Evolutionary conservation across 2,888 invertebrate species (phyloP).

Genomic region (Eupithecia inturbata): DNA sequence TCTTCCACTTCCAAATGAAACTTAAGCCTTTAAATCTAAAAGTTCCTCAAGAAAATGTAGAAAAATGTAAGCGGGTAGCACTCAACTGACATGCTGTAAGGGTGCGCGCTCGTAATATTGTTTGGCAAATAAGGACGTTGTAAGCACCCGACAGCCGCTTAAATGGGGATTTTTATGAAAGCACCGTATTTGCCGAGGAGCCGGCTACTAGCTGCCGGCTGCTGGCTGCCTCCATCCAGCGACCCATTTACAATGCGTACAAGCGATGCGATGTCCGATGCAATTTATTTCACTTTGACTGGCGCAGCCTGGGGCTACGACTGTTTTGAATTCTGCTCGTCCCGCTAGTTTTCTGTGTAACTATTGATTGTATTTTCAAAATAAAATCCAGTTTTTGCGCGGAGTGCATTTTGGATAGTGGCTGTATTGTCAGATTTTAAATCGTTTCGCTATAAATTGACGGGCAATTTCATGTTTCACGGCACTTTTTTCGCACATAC

Average conservation of each 20-base stretch:
- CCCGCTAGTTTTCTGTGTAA: slow-evolving; percentile 37
- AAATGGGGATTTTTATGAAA: slow-evolving; percentile 38
- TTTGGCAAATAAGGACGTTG: slow-evolving; percentile 43
- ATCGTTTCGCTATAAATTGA: slow-evolving; percentile 19
- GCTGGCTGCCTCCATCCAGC: slow-evolving; percentile 30
- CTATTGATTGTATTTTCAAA: slow-evolving; percentile 41
- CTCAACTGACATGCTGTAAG: slow-evolving; percentile 25
- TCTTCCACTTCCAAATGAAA: not conserved
- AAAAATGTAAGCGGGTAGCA: slow-evolving; percentile 19
- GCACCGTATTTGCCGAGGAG: slow-evolving; percentile 37
- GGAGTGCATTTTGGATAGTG: slow-evolving; percentile 24
- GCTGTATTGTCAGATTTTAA: slow-evolving; percentile 17
- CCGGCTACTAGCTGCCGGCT: slow-evolving; percentile 4
- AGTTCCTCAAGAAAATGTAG: slow-evolving; percentile 18
- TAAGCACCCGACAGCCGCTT: slow-evolving; percentile 34
- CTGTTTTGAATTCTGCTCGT: slow-evolving; percentile 36
- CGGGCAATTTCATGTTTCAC: slow-evolving; percentile 9
- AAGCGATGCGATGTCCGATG: slow-evolving; percentile 37
- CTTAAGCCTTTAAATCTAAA: slow-evolving; percentile 9
- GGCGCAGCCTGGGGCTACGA: slow-evolving; percentile 19
- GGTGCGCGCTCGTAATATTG: slow-evolving; percentile 33
- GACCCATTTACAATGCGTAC: slow-evolving; percentile 40
- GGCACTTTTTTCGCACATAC: not conserved
- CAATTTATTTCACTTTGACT: slow-evolving; percentile 43
- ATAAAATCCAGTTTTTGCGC: slow-evolving; percentile 37